These are phyloP conservation scores for Turdus rufiventris DNA, from an alignment of 2,113 vertebrate species.

Conservation along the genomic window DNA sequence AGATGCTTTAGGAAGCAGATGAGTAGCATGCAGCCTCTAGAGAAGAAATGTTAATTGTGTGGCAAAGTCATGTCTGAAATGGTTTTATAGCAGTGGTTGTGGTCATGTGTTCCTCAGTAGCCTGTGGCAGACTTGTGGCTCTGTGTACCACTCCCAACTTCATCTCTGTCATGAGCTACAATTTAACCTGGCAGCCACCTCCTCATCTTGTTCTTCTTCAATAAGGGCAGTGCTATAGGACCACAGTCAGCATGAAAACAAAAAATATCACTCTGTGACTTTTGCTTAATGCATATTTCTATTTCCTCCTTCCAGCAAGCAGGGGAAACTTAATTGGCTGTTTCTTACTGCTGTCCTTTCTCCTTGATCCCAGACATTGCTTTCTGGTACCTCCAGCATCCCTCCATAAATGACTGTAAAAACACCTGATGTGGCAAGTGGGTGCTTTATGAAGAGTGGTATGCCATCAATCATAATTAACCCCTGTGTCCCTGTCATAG, in stretches of 20 bases:
- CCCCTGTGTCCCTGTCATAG: constrained; percentile 63
- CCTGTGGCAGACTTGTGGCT: not conserved
- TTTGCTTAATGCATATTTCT: not conserved
- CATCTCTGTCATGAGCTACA: not conserved
- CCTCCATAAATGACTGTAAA: constrained; percentile 52
- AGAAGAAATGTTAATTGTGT: not conserved
- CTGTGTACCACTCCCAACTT: not conserved
- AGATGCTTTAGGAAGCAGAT: not conserved
- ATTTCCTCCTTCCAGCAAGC: not conserved
- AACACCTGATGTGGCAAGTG: constrained; percentile 67
- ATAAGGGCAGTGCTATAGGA: accelerated
- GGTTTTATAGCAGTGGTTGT: not conserved
- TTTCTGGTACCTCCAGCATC: constrained; percentile 22
- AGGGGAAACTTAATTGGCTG: not conserved
- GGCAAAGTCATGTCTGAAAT: not conserved
- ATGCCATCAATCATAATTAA: constrained; percentile 85
- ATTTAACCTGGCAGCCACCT: not conserved
- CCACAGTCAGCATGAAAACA: not conserved
- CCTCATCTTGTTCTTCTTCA: not conserved
- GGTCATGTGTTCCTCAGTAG: not conserved
- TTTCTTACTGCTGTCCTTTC: constrained; percentile 33
- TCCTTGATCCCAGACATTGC: constrained; percentile 64
- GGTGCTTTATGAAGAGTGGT: constrained; percentile 72
- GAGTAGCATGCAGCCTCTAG: not conserved
- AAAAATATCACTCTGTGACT: not conserved